phyloP scores from a whole-genome alignment of 2,113 vertebrate species.

The Gnathonemus longibarbis region DNA sequence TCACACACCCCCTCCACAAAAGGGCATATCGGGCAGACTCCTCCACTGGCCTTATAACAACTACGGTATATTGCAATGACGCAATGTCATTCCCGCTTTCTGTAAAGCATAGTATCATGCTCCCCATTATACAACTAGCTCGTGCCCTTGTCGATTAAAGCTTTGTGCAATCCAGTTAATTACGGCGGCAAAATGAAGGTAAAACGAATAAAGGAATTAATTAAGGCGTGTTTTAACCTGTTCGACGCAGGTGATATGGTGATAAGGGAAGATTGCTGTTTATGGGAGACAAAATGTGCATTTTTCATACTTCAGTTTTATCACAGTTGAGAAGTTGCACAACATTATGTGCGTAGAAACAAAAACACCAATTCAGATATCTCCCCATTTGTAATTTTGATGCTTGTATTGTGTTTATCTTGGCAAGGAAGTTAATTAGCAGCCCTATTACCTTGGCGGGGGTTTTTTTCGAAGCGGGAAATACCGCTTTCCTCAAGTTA shows the following conservation, averaged over 20 bases:
- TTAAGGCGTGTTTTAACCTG: not conserved
- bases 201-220: not conserved
- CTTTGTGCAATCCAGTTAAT: not conserved
- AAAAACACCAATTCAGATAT: not conserved
- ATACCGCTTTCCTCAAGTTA: slow-evolving; percentile 48
- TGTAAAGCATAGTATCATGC: not conserved
- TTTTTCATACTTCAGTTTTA: not conserved
- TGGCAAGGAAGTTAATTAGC: not conserved
- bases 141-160: not conserved
- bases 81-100: not conserved
- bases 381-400: not conserved
- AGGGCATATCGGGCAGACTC: not conserved
- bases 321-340: not conserved
- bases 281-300: not conserved
- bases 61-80: not conserved
- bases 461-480: slow-evolving; percentile 44
- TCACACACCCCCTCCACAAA: not conserved
- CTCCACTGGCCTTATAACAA: not conserved
- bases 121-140: not conserved
- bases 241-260: not conserved
- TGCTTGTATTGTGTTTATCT: not conserved
- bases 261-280: not conserved
- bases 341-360: not conserved
- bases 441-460: slow-evolving; percentile 58
- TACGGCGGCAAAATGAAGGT: not conserved